Conservation (phyloP, 2,888 invertebrate genomes). For the Dasypogon diadema region DNA sequence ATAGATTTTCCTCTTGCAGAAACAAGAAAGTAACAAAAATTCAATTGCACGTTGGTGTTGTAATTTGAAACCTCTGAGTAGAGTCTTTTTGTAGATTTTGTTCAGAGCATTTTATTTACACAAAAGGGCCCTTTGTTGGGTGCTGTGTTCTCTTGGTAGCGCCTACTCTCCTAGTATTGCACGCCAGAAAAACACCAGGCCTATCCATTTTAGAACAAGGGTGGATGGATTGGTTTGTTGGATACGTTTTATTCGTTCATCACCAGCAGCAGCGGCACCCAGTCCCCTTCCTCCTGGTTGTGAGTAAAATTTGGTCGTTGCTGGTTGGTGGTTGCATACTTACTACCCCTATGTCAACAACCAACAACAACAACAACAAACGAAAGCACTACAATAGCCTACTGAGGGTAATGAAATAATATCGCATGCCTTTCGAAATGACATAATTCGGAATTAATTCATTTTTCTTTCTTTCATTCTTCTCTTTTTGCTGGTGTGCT, state of each 20-base stretch:
- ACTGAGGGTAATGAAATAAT: constrained; percentile 21
- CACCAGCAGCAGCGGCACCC: too few species aligned
- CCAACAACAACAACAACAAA: background rate
- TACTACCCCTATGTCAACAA: background rate
- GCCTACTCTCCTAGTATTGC: too few species aligned
- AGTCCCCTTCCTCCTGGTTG: background rate
- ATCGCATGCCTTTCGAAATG: constrained; percentile 26
- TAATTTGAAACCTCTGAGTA: too few species aligned
- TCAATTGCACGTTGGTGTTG: too few species aligned
- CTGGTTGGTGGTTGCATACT: constrained; percentile 8
- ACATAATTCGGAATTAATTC: constrained; percentile 43
- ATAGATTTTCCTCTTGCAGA: too few species aligned
- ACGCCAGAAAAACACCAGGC: background rate
- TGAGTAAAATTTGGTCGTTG: background rate
- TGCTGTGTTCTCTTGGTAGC: background rate
- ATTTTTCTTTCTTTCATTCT: constrained; percentile 11
- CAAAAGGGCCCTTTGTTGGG: background rate
- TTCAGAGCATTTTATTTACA: background rate
- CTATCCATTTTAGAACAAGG: background rate
- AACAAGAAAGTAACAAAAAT: too few species aligned
- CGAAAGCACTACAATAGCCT: background rate
- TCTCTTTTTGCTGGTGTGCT: background rate
- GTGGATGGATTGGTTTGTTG: background rate
- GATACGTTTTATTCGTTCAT: too few species aligned
- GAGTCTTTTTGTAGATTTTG: too few species aligned